Evolutionary conservation across 2,797 vertebrate species (phyloP), one percentile per base, ranked within the genome.

Genomic region (Enoplosus armatus): DNA sequence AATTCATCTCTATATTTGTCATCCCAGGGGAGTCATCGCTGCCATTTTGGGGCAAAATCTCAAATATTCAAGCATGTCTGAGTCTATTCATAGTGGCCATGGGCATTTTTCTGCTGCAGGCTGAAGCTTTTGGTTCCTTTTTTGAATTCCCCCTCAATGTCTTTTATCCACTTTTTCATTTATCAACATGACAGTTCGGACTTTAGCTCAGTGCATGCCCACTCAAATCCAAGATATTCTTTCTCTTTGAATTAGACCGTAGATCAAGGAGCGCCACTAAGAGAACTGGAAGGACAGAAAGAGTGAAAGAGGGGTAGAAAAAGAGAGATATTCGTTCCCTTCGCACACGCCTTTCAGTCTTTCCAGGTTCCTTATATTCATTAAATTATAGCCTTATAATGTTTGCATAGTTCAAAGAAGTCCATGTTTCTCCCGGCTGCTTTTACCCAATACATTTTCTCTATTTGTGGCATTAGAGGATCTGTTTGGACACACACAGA

Each of bases 161-260:
- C 58, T 78, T 75, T 79, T 62, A 74, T 81, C 61, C 69, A 50
- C 18, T 71, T 72, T 69, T 76, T 85, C 63, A 71, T 84, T 83
- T 53, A 81, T 87, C 79, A 80, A 86, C 35, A 14, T 86, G 89
- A 87, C 89, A 89, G 83, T 51, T 72, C 37, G 39, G 80, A 83
- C 74, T 63, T 71, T 56, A 74, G 76, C 64, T 84, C 80, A 31
- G 60, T 8, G 14, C 82, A 80, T 45, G 80, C 72, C 75, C 5
- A n/a, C 82, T 77, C 80, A 48, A 58, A 84, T 89, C 80, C 78
- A 54, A 35, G 72, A 70, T 77, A 62, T 56, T 75, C 82, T 66
- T 79, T 79, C 70, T 76, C 73, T 77, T 79, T 63, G 75, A 84
- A 79, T 88, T 50, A 63, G 63, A 82, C 47, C 6, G 16, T 12